A percentile compares a stretch with the other conserved stretches of the same genome.
Conservation (phyloP, 2,113 vertebrate species). For the Parotia lawesii region DNA sequence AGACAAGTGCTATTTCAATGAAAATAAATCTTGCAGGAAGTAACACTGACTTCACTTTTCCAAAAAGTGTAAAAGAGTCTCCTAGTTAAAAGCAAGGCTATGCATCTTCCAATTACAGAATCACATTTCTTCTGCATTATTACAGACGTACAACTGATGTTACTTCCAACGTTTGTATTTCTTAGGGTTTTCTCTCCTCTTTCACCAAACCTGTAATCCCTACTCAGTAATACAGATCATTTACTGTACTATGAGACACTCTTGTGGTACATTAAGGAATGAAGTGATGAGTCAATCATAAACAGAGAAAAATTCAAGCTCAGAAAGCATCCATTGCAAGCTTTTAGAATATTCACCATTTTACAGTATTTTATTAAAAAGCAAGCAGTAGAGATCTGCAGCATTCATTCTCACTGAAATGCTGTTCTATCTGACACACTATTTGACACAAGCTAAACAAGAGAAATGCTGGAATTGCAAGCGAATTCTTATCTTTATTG, state of each 20-base stretch:
- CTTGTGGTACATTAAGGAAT: slow-evolving; percentile 63
- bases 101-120: background rate
- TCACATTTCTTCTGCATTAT: background rate
- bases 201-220: background rate
- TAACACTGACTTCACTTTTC: background rate
- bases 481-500: background rate
- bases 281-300: background rate
- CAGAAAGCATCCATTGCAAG: background rate
- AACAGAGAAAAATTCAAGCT: background rate
- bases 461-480: background rate
- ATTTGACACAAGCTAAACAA: background rate
- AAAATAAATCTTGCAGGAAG: background rate
- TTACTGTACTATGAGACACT: slow-evolving; percentile 60
- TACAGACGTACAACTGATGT: background rate
- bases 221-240: slow-evolving; percentile 10
- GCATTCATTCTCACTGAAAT: background rate
- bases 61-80: background rate
- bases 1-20: background rate
- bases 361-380: background rate
- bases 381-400: background rate
- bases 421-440: background rate
- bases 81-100: background rate
- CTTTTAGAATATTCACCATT: background rate
- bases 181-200: background rate
- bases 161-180: background rate